Conservation (phyloP, 2,113 vertebrate species). For the Alethe castanea region DNA sequence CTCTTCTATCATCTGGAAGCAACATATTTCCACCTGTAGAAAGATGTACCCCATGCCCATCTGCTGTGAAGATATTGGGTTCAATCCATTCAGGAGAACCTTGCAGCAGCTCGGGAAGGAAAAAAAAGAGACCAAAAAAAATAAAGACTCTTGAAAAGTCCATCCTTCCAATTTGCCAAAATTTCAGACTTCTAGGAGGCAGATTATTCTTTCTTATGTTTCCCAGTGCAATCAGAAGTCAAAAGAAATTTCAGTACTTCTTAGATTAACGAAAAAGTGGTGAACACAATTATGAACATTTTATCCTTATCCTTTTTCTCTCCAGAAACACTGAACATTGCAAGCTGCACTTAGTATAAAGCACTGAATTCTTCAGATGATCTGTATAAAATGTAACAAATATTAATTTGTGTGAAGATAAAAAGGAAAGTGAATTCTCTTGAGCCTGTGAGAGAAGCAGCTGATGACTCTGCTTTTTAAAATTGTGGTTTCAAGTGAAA, state of each 20-base stretch:
- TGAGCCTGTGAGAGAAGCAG: not conserved
- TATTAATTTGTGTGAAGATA: not conserved
- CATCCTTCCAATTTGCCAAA: not conserved
- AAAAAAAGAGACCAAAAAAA: not conserved
- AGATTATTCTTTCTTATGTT: not conserved
- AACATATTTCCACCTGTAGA: conserved; percentile 61
- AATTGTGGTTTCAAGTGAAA: not conserved
- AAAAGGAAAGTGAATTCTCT: not conserved
- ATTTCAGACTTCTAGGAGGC: not conserved
- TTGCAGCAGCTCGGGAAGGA: conserved; percentile 77
- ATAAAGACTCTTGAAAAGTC: not conserved
- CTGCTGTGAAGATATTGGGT: conserved; percentile 65
- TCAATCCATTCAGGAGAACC: conserved; percentile 83
- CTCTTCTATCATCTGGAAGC: conserved; percentile 62
- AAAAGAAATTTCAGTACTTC: not conserved
- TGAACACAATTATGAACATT: not conserved
- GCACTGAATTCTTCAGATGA: not conserved
- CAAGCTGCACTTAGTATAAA: not conserved
- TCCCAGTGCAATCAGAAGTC: not conserved
- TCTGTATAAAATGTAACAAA: not conserved
- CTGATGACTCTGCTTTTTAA: not conserved
- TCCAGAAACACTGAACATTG: not conserved
- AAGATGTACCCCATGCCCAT: conserved; percentile 70
- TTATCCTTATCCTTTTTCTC: not conserved
- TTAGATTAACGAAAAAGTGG: not conserved